Base-by-base conservation (phyloP, 2,797 vertebrate genomes). In the Syngnathus acus region DNA sequence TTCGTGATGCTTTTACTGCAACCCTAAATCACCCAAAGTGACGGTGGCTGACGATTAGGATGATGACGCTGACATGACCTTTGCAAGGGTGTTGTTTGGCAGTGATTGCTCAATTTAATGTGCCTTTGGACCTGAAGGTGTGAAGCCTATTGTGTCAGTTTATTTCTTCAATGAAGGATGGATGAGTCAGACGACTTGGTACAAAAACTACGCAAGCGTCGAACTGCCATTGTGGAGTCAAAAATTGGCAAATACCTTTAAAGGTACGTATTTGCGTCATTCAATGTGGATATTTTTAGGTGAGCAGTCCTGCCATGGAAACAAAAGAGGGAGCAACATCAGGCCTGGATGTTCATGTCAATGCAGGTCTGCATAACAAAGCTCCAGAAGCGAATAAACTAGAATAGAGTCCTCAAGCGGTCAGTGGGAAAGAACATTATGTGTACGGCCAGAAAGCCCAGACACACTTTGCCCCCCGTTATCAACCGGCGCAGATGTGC, bases 401-500 rank as follows among this genome's bases (percentile, higher is more conserved):
- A 62, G 75, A 78, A 68, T 68, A 0, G 57, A 73, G 75, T 82
- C 75, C 81, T 73, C 75, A 7, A 79, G 82, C 81, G 77, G 76
- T 71, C 67, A 69, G 70, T 70, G 73, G 69, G 76, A 84, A 86
- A 71, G 83, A 85, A 75, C 73, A 72, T 83, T 78, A 77, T 69
- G 78, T 57, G 76, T 42, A 62, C 43, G 69, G 76, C 77, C 67
- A 83, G 73, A 83, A 78, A 83, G 72, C 84, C 80, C 82, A 84
- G 81, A 79, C 85, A 75, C 76, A 79, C 87, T 84, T 79, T 82
- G 82, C 82, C 80, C 82, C 83, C 85, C 65, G 84, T 89, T 90
- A 90, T 89, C 89, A 71, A 81, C 70, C 71, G 0, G 84, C 79
- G 62, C 89, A 90, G 89, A 89, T 89, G 89, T 86, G 86, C 80